These are phyloP conservation scores for Sitta europaea DNA, from an alignment of 2,113 vertebrate genomes.

Conservation along the genomic window DNA sequence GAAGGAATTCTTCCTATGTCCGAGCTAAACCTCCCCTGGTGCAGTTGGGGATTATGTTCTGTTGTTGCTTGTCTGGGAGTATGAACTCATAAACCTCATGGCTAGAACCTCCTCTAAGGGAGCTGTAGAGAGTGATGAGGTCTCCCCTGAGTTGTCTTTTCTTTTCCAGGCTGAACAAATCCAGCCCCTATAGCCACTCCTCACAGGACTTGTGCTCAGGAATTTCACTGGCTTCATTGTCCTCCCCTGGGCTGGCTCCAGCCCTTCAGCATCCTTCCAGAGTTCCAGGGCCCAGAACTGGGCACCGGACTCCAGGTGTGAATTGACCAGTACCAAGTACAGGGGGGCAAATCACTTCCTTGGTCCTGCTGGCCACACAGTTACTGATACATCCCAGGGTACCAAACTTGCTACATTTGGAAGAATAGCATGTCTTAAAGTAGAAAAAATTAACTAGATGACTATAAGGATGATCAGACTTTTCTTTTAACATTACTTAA, in stretches of 20 bases:
- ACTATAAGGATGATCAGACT: not conserved
- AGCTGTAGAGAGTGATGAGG: too few relatives aligned
- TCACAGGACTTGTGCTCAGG: not conserved
- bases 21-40: not conserved
- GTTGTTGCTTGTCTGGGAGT: not conserved
- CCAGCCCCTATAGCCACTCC: not conserved
- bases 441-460: not conserved
- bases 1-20: not conserved
- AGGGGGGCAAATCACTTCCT: accelerated
- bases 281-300: not conserved
- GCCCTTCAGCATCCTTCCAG: not conserved
- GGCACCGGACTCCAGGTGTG: not conserved
- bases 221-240: not conserved
- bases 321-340: too few relatives aligned
- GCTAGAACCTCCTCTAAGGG: too few relatives aligned
- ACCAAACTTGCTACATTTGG: not conserved
- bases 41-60: not conserved
- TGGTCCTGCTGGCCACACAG: not conserved
- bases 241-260: accelerated
- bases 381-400: not conserved
- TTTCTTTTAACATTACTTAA: not conserved
- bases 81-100: too few relatives aligned
- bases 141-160: not conserved
- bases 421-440: not conserved
- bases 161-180: not conserved